Conservation (phyloP, 2,797 vertebrate genomes). For the Triplophysa bombifrons region DNA sequence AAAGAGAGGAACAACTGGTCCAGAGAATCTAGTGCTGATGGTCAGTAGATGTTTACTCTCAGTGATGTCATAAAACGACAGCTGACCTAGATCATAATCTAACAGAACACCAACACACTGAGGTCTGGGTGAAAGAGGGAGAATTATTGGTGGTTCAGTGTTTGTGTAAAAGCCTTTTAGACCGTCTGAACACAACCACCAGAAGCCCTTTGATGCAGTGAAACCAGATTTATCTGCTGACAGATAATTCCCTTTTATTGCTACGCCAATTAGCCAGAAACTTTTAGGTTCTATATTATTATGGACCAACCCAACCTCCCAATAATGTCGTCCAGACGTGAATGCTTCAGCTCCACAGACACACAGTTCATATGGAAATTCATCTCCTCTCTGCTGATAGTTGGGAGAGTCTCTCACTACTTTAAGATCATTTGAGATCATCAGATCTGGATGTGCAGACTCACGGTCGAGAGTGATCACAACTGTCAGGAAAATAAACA, state of each 20-base stretch:
- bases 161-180: conserved; percentile 36
- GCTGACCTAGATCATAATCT: conserved; percentile 40
- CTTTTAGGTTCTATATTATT: accelerated
- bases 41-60: conserved; percentile 42
- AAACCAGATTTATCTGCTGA: accelerated
- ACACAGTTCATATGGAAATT: conserved; percentile 59
- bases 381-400: accelerated
- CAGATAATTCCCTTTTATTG: accelerated
- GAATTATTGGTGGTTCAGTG: background rate
- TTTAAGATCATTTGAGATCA: accelerated
- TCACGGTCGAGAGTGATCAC: conserved; percentile 46
- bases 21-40: conserved; percentile 40
- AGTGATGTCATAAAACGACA: conserved; percentile 66
- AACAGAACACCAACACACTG: conserved; percentile 65
- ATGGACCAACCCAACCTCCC: conserved; percentile 60
- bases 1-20: conserved; percentile 66
- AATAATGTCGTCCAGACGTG: conserved; percentile 64
- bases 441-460: accelerated
- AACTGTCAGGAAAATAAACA: conserved; percentile 57
- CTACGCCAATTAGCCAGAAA: conserved; percentile 72
- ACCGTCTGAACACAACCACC: conserved; percentile 66
- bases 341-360: conserved; percentile 57
- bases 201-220: conserved; percentile 54
- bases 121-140: conserved; percentile 19
- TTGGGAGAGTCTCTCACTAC: accelerated